Conservation (phyloP, 2,113 vertebrate genomes). For the Dipodomys merriami region DNA sequence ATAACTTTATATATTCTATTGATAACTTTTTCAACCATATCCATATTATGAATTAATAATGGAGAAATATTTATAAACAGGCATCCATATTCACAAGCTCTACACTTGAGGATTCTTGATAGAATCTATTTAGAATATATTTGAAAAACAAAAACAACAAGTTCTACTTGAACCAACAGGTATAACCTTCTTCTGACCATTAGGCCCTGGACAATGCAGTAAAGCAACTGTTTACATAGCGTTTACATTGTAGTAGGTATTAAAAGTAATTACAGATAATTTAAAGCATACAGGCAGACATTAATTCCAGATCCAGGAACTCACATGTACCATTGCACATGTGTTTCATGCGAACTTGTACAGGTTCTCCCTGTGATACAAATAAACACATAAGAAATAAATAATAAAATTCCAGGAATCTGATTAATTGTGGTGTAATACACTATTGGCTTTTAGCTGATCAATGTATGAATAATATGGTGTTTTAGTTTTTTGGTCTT, state of each 20-base stretch:
- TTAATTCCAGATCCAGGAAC: neutral
- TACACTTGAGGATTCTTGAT: neutral
- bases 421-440: neutral
- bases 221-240: neutral
- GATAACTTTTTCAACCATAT: neutral
- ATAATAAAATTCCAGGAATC: neutral
- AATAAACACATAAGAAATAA: constrained; percentile 30
- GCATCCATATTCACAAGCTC: neutral
- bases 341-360: neutral
- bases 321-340: neutral
- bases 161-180: neutral
- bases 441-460: neutral
- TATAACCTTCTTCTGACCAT: neutral
- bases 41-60: neutral
- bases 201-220: neutral
- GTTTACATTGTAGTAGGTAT: neutral
- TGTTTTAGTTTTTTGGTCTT: constrained; percentile 10
- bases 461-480: neutral
- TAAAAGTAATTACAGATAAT: neutral
- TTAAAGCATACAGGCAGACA: neutral
- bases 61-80: neutral
- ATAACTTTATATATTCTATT: neutral
- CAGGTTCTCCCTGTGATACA: constrained; percentile 2
- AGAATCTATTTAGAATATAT: neutral
- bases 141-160: neutral